phyloP scores from a whole-genome alignment of 2,113 vertebrate genomes.

The Camelus dromedarius region DNA sequence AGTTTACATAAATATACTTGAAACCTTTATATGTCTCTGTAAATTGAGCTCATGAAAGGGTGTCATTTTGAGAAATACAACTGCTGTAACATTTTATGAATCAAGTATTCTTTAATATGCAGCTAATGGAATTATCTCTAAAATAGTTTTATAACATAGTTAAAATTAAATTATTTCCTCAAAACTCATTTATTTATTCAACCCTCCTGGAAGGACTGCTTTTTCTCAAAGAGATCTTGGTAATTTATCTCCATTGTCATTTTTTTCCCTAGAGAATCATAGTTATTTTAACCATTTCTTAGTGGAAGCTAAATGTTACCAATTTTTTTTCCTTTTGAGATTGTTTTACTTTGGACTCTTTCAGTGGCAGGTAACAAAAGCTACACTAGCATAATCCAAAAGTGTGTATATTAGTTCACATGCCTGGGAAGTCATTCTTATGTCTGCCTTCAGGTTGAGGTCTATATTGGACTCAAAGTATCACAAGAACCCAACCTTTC shows the following conservation, averaged over 20 bases:
- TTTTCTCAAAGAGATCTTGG: conserved; percentile 6
- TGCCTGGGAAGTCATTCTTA: not conserved
- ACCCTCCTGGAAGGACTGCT: not conserved
- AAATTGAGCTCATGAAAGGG: conserved; percentile 38
- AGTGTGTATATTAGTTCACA: not conserved
- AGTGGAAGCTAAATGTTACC: not conserved
- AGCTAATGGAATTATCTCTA: conserved; percentile 70
- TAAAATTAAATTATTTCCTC: conserved; percentile 68
- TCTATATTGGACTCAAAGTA: not conserved
- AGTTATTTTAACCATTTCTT: conserved; percentile 53
- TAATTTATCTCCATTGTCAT: conserved; percentile 56
- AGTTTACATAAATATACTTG: conserved; percentile 58
- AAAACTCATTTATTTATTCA: conserved; percentile 62
- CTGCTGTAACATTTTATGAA: conserved; percentile 47
- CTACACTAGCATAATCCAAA: not conserved
- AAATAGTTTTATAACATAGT: conserved; percentile 55
- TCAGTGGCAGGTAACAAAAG: not conserved
- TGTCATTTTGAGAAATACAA: conserved; percentile 65
- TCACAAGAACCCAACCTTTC: not conserved
- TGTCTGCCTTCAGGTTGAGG: not conserved
- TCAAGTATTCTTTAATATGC: conserved; percentile 58
- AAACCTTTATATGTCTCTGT: conserved; percentile 57
- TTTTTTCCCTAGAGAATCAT: not conserved
- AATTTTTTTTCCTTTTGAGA: not conserved
- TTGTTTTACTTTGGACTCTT: not conserved